Base-by-base conservation (phyloP, 1,140 invertebrate species). In the Arctopsyche grandis region DNA sequence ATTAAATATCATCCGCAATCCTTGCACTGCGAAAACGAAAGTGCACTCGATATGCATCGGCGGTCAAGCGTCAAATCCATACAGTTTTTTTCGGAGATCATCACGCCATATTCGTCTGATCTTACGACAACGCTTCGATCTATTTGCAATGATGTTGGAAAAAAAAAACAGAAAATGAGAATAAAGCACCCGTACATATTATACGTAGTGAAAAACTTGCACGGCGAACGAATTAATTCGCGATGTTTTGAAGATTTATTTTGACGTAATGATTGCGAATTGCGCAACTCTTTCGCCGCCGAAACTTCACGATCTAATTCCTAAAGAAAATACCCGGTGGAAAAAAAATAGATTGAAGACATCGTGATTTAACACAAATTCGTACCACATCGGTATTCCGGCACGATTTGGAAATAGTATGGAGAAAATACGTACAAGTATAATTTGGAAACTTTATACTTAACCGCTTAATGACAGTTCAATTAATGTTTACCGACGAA, bases 281-380 rank as follows among this genome's bases (percentile, higher is more conserved):
- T 60, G 56, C 56, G 56, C 56, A 60, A 60, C 14, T n/a, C 52
- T 12, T n/a, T 16, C 52, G 52, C 12, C 29, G 16, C 16, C 29
- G 29, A 16, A 60, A 16, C 56, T 60, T 60, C 56, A 60, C 56
- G 56, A 60, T 60, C 56, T 60, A 21, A 60, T 60, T 60, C n/a
- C 19, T 60, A 52, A 21, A 21, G 21, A 60, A 60, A 60, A 60
- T 19, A 60, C n/a, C 56, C 1, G 56, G 9, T 3, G 9, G 9
- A 21, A 21, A 60, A 19, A 60, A 19, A 60, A 60, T 19, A 16
- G 16, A 19, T 21, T 16, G 56, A 60, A 21, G 56, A 60, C 16
- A 21, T 16, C 21, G 56, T 60, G 56, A 60, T 60, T 60, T 60
- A 60, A 60, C 19, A 60, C 56, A 16, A 60, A 60, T 60, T 60